Percentiles rank a stretch among this genome's conserved stretches.
Evolutionary conservation across 1,140 invertebrate species (phyloP).

Genomic region (Eubasilissa regina): DNA sequence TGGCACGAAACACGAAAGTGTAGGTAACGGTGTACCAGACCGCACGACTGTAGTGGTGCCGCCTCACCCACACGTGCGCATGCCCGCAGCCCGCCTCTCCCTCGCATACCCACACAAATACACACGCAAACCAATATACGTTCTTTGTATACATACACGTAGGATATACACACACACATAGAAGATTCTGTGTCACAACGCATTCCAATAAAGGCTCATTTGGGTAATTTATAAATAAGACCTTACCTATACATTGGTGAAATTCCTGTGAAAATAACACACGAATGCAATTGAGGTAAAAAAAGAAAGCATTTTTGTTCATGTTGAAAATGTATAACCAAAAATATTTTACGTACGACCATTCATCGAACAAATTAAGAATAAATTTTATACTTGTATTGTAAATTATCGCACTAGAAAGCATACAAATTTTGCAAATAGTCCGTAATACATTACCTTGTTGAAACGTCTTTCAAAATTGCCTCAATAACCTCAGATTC

Average conservation of each 20-base stretch:
- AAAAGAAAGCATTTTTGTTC: no score
- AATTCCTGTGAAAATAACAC: neutral
- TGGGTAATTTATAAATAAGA: constrained; percentile 21
- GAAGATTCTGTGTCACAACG: neutral
- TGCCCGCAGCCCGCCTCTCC: constrained; percentile 4
- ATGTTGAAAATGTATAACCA: no score
- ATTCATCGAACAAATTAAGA: no score
- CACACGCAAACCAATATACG: neutral
- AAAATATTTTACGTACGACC: no score
- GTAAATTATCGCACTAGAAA: no score
- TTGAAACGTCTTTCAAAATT: constrained; percentile 29
- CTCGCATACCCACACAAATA: neutral
- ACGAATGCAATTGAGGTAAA: neutral
- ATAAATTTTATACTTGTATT: no score
- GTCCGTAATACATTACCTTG: constrained; percentile 31
- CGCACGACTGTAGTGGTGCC: constrained; percentile 16
- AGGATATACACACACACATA: neutral
- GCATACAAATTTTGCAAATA: no score
- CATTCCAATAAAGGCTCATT: constrained; percentile 20
- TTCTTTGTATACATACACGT: neutral
- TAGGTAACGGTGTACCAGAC: constrained; percentile 47
- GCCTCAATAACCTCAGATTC: constrained; percentile 32
- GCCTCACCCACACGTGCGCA: constrained; percentile 21
- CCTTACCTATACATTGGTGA: neutral
- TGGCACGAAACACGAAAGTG: constrained; percentile 44